Evolutionary conservation across 2,113 vertebrate genomes (phyloP).

Genomic region (Tretioscincus oriximinensis): DNA sequence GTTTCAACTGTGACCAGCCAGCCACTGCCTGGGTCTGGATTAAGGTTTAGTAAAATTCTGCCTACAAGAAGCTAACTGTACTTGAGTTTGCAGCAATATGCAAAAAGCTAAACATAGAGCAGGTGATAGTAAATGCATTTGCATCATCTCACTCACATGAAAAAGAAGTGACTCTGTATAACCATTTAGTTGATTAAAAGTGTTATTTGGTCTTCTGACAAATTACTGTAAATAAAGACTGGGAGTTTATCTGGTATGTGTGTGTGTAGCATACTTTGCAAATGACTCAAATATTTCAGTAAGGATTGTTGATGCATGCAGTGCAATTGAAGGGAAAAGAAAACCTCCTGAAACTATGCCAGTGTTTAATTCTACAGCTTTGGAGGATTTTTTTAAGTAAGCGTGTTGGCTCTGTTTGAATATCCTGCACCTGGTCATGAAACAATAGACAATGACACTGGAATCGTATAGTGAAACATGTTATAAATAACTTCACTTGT

Average conservation of each 20-base stretch:
- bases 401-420: constrained; percentile 47
- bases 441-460: constrained; percentile 69
- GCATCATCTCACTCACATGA: too few relatives aligned
- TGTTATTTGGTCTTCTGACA: not conserved
- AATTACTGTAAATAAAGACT: not conserved
- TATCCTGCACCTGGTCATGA: constrained; percentile 68
- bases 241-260: constrained; percentile 1
- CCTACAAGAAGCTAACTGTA: not conserved
- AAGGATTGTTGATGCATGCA: not conserved
- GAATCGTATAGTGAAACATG: constrained; percentile 39
- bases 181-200: not conserved
- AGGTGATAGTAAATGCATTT: not conserved
- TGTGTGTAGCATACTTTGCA: not conserved
- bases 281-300: constrained; percentile 30
- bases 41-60: not conserved
- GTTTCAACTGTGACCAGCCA: not conserved
- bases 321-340: not conserved
- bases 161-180: not conserved
- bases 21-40: not conserved
- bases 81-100: not conserved
- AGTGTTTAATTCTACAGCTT: constrained; percentile 38
- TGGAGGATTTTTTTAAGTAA: constrained; percentile 27
- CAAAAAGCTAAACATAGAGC: not conserved
- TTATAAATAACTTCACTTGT: constrained; percentile 62
- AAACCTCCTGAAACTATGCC: constrained; percentile 13